These are phyloP conservation scores for Hepsetus odoe DNA, from an alignment of 2,113 vertebrate genomes.

Conservation along the genomic window DNA sequence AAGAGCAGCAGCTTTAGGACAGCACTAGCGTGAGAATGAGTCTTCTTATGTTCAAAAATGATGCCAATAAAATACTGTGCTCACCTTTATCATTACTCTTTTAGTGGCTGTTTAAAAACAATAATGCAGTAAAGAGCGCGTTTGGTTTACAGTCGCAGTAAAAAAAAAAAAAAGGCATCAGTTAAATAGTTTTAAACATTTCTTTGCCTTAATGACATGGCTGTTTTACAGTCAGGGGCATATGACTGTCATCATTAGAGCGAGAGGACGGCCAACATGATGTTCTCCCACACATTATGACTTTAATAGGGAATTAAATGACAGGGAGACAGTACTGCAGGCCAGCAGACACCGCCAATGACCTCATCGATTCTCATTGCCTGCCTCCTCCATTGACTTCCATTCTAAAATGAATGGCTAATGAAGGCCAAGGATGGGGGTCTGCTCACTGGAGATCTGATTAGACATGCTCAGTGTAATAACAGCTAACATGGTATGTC, in stretches of 20 bases:
- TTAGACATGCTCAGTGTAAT: constrained; percentile 52
- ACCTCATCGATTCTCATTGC: constrained; percentile 58
- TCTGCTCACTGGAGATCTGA: constrained; percentile 55
- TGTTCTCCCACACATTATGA: constrained; percentile 53
- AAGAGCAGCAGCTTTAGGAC: constrained; percentile 50
- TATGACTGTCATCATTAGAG: constrained; percentile 74
- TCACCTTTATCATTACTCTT: constrained; percentile 67
- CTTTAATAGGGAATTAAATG: constrained; percentile 56
- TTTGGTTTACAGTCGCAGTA: constrained; percentile 74
- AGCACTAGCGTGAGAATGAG: constrained; percentile 71
- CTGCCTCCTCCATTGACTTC: constrained; percentile 48
- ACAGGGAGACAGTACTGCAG: constrained; percentile 46
- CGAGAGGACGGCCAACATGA: constrained; percentile 62
- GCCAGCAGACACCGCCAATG: constrained; percentile 50
- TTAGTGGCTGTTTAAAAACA: constrained; percentile 70
- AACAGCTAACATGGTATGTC: constrained; percentile 55
- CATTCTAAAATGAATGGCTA: constrained; percentile 52
- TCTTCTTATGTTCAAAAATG: constrained; percentile 70
- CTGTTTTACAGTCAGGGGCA: constrained; percentile 72
- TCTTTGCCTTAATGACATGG: constrained; percentile 70
- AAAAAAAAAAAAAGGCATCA: constrained; percentile 63
- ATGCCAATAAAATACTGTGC: constrained; percentile 71
- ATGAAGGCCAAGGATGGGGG: constrained; percentile 48
- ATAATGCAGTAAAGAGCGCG: constrained; percentile 76
- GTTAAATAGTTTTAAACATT: constrained; percentile 56